Evolutionary conservation across 2,888 invertebrate genomes (phyloP).

Genomic region (Stenchaetothrips biformis): DNA sequence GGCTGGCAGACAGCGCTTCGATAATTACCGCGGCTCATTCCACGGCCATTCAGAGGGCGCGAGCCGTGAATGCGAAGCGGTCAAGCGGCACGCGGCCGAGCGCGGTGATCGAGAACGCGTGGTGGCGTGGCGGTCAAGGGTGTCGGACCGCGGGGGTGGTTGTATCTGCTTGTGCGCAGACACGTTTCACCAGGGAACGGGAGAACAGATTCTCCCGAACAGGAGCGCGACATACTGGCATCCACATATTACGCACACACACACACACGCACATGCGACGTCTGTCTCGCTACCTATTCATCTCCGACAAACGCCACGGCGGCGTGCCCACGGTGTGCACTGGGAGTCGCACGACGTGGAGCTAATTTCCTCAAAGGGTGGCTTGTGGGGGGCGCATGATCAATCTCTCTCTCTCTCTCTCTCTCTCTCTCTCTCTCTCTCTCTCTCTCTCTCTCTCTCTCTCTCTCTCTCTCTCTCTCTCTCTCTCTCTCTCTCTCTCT

Average conservation of each 20-base stretch:
- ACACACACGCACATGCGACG: neutral
- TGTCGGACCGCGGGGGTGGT: neutral
- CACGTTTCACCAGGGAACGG: no score
- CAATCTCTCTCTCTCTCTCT: neutral
- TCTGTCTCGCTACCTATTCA: neutral
- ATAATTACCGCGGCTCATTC: no score
- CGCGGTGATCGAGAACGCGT: neutral
- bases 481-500: neutral
- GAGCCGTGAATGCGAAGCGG: no score
- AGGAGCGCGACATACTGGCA: neutral
- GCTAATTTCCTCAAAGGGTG: constrained; percentile 17
- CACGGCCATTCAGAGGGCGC: no score
- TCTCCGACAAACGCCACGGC: neutral
- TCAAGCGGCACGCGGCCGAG: no score
- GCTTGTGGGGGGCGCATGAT: neutral
- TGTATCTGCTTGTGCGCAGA: no score
- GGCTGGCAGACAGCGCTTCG: no score
- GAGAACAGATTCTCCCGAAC: no score
- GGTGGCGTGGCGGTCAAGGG: neutral
- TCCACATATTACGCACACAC: neutral
- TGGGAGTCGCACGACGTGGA: neutral
- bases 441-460: neutral
- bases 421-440: neutral
- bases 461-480: neutral
- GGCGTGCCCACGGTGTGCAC: neutral